Conservation (phyloP, 2,888 invertebrate genomes). For the Cordilura impudica region DNA sequence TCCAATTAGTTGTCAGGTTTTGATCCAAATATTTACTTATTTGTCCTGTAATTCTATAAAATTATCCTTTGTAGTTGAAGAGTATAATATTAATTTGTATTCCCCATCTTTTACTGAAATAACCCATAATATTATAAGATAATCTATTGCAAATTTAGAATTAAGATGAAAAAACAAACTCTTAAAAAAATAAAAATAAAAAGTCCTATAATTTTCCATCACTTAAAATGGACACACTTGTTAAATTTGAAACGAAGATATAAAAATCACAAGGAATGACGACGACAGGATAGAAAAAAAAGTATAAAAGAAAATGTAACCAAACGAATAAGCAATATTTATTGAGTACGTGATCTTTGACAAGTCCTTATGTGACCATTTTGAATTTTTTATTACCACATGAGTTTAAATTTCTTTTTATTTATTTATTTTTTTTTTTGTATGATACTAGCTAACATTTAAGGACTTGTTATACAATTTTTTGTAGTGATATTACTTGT, state of each 20-base stretch:
- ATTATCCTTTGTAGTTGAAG: too few relatives aligned
- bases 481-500: neutral
- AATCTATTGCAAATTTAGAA: too few relatives aligned
- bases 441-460: neutral
- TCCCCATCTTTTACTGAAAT: too few relatives aligned
- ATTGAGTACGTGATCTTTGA: constrained; percentile 78
- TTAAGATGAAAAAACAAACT: neutral
- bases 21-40: too few relatives aligned
- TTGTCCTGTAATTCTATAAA: too few relatives aligned
- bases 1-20: too few relatives aligned
- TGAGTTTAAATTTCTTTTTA: constrained; percentile 28
- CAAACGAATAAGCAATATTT: constrained; percentile 76
- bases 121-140: too few relatives aligned
- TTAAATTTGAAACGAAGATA: constrained; percentile 10
- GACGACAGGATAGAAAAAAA: constrained; percentile 1
- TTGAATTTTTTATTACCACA: constrained; percentile 76
- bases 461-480: constrained; percentile 5
- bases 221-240: constrained; percentile 25
- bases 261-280: constrained; percentile 31
- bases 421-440: constrained; percentile 3
- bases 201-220: neutral
- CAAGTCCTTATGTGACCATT: constrained; percentile 78
- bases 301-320: constrained; percentile 38
- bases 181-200: neutral
- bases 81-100: too few relatives aligned